phyloP scores from a whole-genome alignment of 2,113 vertebrate genomes.

The Melanerpes formicivorus region DNA sequence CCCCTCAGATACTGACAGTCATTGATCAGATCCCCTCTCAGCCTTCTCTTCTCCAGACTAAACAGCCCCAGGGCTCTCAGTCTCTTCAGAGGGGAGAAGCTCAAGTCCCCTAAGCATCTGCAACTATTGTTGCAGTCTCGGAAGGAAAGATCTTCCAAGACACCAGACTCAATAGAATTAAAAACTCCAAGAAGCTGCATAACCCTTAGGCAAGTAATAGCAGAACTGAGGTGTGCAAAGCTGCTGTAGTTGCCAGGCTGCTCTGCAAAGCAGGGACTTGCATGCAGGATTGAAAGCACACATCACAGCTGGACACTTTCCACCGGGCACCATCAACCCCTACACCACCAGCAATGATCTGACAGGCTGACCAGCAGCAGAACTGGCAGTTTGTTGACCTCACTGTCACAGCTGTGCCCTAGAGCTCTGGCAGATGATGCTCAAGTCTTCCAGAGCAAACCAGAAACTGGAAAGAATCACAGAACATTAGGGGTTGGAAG shows the following conservation, averaged over 20 bases:
- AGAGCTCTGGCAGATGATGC: neutral
- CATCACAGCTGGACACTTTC: neutral
- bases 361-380: neutral
- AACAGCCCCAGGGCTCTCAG: too few relatives aligned
- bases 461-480: neutral
- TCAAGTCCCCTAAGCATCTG: too few relatives aligned
- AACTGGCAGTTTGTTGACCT: neutral
- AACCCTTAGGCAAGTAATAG: neutral
- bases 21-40: too few relatives aligned
- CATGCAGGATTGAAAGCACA: neutral
- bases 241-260: neutral
- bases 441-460: neutral
- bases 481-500: too few relatives aligned
- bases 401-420: neutral
- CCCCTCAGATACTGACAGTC: too few relatives aligned
- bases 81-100: too few relatives aligned
- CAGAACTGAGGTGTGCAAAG: neutral
- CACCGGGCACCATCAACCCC: neutral
- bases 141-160: neutral
- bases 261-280: neutral
- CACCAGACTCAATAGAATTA: neutral
- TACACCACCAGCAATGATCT: neutral
- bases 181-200: neutral
- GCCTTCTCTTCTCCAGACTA: too few relatives aligned
- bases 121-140: neutral